Base-by-base conservation (phyloP, 2,113 vertebrate genomes). In the Dunckerocampus dactyliophorus region DNA sequence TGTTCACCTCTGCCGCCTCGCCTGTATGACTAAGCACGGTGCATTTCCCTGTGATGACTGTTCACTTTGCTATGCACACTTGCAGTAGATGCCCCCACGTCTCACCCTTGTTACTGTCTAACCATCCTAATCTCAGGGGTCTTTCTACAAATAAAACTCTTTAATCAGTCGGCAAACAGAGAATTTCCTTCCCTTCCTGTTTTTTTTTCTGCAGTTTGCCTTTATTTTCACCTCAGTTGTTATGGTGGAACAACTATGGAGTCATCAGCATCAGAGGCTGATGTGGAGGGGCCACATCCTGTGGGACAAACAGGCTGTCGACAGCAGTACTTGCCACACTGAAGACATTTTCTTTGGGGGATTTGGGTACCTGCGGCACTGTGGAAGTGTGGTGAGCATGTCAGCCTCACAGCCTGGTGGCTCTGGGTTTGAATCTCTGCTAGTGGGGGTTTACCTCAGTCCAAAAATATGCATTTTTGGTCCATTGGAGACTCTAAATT, bases 1-100 rank as follows among this genome's bases (percentile, higher is more conserved):
- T 19, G 4, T 37, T 54, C 17, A 52, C 62, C 69, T 52, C 34
- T 3, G 11, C 16, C 11, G 19, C 64, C 55, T 69, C 2, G 0
- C 54, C 64, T 79, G 39, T 15, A 17, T 81, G 77, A 81, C 60
- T 65, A 65, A 81, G 28, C n/a, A 42, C 11, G 24, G 47, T 55
- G 45, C 60, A 52, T 62, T 72, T 77, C 51, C 24, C 11, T n/a
- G 0, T 4, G 15, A 50, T 48, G 47, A 53, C 62, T 20, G 48
- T 47, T 58, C 22, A 7, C 43, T 53, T 46, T 53, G 17, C 42
- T 19, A 50, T 80, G 61, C 6, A 31, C 39, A 45, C 56, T 42
- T 63, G 24, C 48, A 6, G 28, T n/a, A 1, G 1, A 7, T 24
- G 62, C 65, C 74, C 77, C 76, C 60, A 79, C 74, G 66, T 77